Evolutionary conservation across 2,888 invertebrate genomes (phyloP), one percentile per base, ranked within the genome.

Genomic region (Amiota minor): DNA sequence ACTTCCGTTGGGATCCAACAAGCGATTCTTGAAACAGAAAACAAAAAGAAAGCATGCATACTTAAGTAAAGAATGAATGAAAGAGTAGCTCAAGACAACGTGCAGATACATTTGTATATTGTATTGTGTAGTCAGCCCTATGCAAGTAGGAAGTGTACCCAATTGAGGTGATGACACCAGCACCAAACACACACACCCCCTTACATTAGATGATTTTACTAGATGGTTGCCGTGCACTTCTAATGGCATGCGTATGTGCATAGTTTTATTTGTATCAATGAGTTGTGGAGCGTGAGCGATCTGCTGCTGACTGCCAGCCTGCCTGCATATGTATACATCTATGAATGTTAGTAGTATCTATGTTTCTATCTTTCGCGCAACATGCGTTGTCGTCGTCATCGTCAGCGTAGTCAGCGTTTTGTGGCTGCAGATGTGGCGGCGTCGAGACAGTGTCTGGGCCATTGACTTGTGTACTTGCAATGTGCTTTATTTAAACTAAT

Each of bases 121-220:
- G 61, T 65, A 45, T 62, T 62, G 65, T 72, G 62, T 85, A 74
- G 35, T 35, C 35, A 35, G 35, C 35, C 75, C 80, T 65, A 65
- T 85, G 77, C 78, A 87, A 87, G 88, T 87, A 87, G 87, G 87
- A 87, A 87, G 88, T 87, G 87, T 87, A 86, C 87, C 88, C 85
- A 88, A 87, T 88, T 87, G 85, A 87, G 84, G 86, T 82, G 83
- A 83, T 85, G 83, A 83, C 83, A 85, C 83, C 50, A 68, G 67
- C 85, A 77, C 77, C 72, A 56, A 23, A 47, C 55, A 65, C 35
- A 12, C 35, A n/a, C 46, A 70, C 20, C 8, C 59, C 72, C 72
- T 70, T 72, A 75, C 74, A 75, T 72, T 72, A 70, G 77, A 72
- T 74, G 80, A 75, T 76, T 73, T 74, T 75, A 70, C 74, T 81